phyloP scores from a whole-genome alignment of 2,113 vertebrate genomes.

The Riparia riparia region DNA sequence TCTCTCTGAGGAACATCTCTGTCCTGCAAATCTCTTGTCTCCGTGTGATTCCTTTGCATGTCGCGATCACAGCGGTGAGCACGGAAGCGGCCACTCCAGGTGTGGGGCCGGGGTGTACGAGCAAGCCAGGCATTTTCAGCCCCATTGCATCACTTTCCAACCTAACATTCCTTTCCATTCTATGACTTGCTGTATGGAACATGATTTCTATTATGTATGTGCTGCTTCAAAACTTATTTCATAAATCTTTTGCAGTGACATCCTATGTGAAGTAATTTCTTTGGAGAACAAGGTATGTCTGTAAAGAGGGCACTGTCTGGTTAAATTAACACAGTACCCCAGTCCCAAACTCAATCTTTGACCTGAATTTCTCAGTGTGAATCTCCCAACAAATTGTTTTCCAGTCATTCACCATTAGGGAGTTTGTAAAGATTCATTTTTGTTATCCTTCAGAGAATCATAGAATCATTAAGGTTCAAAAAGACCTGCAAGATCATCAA shows the following conservation, averaged over 20 bases:
- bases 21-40: too few relatives aligned
- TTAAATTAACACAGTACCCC: neutral
- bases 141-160: neutral
- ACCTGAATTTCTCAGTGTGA: neutral
- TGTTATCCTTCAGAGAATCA: neutral
- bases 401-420: neutral
- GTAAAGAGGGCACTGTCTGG: neutral
- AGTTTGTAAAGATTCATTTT: neutral
- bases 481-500: neutral
- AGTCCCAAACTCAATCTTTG: neutral
- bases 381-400: neutral
- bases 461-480: neutral
- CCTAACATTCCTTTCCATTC: too few relatives aligned
- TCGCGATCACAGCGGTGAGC: too few relatives aligned
- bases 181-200: neutral
- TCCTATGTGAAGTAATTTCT: neutral
- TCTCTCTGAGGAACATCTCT: too few relatives aligned
- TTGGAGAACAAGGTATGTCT: fast-evolving
- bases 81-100: too few relatives aligned
- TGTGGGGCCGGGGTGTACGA: too few relatives aligned
- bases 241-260: neutral
- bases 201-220: neutral
- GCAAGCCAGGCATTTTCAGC: too few relatives aligned
- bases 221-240: neutral
- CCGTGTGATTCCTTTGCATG: too few relatives aligned